A percentile compares a stretch with the other conserved stretches of the same genome.
These are phyloP conservation scores for Sarcophaga variegata DNA, from an alignment of 2,888 invertebrate species.

Conservation along the genomic window DNA sequence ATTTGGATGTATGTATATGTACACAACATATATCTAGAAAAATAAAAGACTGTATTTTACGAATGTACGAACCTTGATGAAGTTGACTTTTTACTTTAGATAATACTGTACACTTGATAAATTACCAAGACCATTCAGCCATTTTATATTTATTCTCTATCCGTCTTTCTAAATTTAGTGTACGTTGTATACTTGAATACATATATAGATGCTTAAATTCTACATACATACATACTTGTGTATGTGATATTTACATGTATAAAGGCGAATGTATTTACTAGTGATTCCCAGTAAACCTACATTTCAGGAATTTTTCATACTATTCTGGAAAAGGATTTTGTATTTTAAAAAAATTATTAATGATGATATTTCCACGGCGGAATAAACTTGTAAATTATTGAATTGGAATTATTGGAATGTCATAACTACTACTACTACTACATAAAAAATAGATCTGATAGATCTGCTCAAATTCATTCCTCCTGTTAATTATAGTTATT, in stretches of 20 bases:
- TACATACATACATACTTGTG: background rate
- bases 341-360: too few relatives aligned
- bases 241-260: slow-evolving; percentile 1
- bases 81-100: slow-evolving; percentile 58
- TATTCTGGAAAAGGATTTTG: background rate
- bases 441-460: too few relatives aligned
- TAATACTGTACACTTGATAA: slow-evolving; percentile 69
- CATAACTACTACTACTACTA: too few relatives aligned
- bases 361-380: too few relatives aligned
- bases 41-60: background rate
- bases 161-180: slow-evolving; percentile 50
- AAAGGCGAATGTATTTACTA: background rate
- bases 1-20: too few relatives aligned
- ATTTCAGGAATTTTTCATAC: background rate
- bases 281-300: background rate
- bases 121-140: slow-evolving; percentile 64
- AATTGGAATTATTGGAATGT: too few relatives aligned
- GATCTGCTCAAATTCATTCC: too few relatives aligned
- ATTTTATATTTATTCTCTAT: slow-evolving; percentile 60
- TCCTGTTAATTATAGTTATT: too few relatives aligned
- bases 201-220: slow-evolving; percentile 9
- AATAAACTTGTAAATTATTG: too few relatives aligned
- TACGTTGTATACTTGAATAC: background rate
- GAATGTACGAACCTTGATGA: slow-evolving; percentile 46
- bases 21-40: background rate